Conservation (phyloP, 2,888 invertebrate genomes). For the Gastrophysa polygoni region DNA sequence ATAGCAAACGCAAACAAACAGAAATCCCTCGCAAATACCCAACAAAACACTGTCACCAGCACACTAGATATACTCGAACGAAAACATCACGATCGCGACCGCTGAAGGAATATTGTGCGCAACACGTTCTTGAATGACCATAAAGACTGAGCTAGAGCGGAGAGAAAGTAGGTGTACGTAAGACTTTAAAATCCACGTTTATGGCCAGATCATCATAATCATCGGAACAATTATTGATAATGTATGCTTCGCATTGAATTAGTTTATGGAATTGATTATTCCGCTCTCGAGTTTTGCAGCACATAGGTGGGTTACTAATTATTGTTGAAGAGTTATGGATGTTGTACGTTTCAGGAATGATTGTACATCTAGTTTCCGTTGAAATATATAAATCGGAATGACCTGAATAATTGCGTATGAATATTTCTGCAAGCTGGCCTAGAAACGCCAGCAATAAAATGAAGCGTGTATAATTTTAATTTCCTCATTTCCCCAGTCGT, state of each 20-base stretch:
- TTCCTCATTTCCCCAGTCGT: not conserved
- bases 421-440: not conserved
- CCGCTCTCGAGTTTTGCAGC: not conserved
- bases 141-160: not conserved
- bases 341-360: not conserved
- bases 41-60: constrained; percentile 1
- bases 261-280: not conserved
- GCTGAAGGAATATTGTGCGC: not conserved
- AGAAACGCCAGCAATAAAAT: not conserved
- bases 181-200: constrained; percentile 1
- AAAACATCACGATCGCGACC: not conserved
- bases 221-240: not conserved
- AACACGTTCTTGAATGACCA: not conserved
- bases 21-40: not conserved
- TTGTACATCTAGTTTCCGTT: not conserved
- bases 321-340: not conserved
- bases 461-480: not conserved
- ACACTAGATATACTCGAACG: not conserved
- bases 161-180: constrained; percentile 1
- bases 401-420: not conserved
- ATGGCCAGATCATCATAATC: constrained; percentile 1
- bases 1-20: not conserved
- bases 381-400: not conserved
- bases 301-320: not conserved
- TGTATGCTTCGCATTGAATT: not conserved